Evolutionary conservation across 2,888 invertebrate species (phyloP).

Genomic region (Oxystoma pomonae): DNA sequence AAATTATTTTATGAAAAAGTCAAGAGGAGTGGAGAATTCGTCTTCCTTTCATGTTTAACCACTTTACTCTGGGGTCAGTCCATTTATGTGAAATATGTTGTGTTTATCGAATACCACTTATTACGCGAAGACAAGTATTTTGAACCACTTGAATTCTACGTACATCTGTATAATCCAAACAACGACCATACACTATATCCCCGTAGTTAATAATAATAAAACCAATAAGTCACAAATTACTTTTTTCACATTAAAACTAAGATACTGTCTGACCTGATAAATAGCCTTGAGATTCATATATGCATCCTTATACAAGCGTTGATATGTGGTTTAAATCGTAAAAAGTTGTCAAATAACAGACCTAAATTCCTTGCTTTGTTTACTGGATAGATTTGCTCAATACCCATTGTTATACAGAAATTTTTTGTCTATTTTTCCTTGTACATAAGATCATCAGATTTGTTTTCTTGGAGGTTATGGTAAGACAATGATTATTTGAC

Average conservation of each 20-base stretch:
- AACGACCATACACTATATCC: not conserved
- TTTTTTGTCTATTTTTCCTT: not conserved
- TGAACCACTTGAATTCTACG: not conserved
- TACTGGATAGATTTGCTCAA: not conserved
- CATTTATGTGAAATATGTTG: not conserved
- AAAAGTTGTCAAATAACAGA: not conserved
- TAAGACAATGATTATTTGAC: constrained; percentile 1
- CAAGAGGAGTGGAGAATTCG: not conserved
- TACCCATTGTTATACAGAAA: not conserved
- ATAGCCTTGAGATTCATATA: not conserved
- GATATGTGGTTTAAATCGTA: not conserved
- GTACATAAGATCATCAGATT: not conserved
- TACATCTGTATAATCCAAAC: not conserved
- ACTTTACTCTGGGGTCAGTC: not conserved
- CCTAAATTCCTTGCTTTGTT: not conserved
- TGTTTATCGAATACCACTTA: not conserved
- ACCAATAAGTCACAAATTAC: not conserved
- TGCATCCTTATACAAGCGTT: not conserved
- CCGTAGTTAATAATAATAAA: not conserved
- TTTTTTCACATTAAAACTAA: not conserved
- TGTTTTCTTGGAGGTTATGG: not conserved
- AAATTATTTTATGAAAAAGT: not conserved
- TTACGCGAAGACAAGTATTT: not conserved
- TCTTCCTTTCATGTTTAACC: not conserved
- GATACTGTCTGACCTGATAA: not conserved